phyloP scores from a whole-genome alignment of 2,797 vertebrate genomes.

The Fistularia commersonii region DNA sequence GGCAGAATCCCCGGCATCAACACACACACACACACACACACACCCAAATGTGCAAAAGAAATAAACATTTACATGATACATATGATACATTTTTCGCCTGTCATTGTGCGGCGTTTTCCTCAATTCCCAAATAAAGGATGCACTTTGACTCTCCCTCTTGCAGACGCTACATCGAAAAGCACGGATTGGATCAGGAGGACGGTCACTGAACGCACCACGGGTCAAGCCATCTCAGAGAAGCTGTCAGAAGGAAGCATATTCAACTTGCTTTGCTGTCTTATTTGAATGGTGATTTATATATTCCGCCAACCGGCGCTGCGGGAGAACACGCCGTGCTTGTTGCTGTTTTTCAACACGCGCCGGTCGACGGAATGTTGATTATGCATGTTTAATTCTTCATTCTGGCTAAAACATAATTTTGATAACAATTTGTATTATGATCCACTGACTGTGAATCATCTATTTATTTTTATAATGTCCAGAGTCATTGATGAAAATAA shows the following conservation, averaged over 20 bases:
- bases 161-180: constrained; percentile 80
- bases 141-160: constrained; percentile 15
- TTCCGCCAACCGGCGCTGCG: constrained; percentile 51
- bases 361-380: constrained; percentile 70
- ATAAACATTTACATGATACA: too few relatives aligned
- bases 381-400: constrained; percentile 80
- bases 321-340: constrained; percentile 45
- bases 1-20: too few relatives aligned
- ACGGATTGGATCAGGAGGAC: constrained; percentile 70
- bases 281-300: constrained; percentile 61
- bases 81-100: too few relatives aligned
- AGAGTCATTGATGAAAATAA: constrained; percentile 68
- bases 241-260: constrained; percentile 48
- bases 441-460: constrained; percentile 79
- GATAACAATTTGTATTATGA: constrained; percentile 82
- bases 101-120: too few relatives aligned
- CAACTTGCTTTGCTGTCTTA: constrained; percentile 50
- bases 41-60: too few relatives aligned
- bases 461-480: constrained; percentile 82
- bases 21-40: too few relatives aligned
- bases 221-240: constrained; percentile 49
- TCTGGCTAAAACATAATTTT: constrained; percentile 79
- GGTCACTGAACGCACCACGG: constrained; percentile 57
- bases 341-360: constrained; percentile 60
- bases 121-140: too few relatives aligned